These are phyloP conservation scores for Leucophenga varia DNA, from an alignment of 1,140 invertebrate species.

Conservation along the genomic window DNA sequence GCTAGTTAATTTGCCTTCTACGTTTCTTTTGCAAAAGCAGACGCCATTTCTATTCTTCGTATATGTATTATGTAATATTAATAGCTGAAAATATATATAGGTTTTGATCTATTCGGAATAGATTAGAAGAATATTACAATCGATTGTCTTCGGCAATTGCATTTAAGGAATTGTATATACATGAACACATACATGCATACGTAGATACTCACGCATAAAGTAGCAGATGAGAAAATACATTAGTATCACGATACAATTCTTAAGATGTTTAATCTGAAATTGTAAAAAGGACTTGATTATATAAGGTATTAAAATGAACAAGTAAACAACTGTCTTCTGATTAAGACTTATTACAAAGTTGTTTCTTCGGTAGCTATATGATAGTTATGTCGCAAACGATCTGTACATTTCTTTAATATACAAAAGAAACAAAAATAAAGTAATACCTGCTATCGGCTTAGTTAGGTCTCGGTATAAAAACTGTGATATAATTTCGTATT, in stretches of 20 bases:
- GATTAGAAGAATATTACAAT: constrained; percentile 26
- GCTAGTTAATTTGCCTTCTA: constrained; percentile 16
- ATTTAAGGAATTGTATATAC: constrained; percentile 40
- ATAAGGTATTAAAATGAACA: constrained; percentile 6
- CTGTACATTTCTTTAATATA: constrained; percentile 7
- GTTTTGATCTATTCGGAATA: constrained; percentile 10
- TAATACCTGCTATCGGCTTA: constrained; percentile 14
- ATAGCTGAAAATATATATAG: constrained; percentile 40
- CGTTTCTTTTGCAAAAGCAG: constrained; percentile 17
- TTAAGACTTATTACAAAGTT: constrained; percentile 16
- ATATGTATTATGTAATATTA: constrained; percentile 20
- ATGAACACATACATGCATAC: constrained; percentile 18
- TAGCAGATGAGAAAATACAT: constrained; percentile 28
- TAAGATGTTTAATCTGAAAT: constrained; percentile 31
- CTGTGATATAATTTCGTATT: constrained; percentile 24
- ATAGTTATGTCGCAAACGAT: constrained; percentile 12
- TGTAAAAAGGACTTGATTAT: constrained; percentile 37
- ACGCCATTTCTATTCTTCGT: constrained; percentile 21
- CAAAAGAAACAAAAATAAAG: too few species aligned
- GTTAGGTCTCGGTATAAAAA: constrained; percentile 20
- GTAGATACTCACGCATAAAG: constrained; percentile 17
- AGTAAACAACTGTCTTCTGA: constrained; percentile 12
- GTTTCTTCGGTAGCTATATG: constrained; percentile 16
- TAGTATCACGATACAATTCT: constrained; percentile 19
- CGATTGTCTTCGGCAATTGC: constrained; percentile 24